phyloP scores from a whole-genome alignment of 1,140 invertebrate species.

The Drosophila sechellia region DNA sequence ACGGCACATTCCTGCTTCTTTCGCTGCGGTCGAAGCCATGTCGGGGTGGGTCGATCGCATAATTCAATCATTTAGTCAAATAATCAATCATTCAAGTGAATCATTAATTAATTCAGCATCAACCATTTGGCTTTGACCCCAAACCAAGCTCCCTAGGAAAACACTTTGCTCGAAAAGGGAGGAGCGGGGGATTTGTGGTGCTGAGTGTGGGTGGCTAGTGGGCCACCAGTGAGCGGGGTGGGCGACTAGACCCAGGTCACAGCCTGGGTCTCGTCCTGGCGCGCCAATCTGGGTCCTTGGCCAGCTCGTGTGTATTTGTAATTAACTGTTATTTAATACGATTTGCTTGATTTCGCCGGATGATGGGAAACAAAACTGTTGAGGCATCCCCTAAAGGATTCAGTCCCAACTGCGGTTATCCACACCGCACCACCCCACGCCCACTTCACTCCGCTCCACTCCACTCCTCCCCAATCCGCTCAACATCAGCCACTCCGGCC shows the following conservation, averaged over 20 bases:
- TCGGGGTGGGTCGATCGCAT: conserved; percentile 33
- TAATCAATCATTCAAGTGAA: conserved; percentile 80
- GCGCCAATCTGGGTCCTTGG: conserved; percentile 12
- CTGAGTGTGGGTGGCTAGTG: not conserved
- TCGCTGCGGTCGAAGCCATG: conserved; percentile 8
- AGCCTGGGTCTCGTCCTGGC: conserved; percentile 6
- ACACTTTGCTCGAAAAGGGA: conserved; percentile 11
- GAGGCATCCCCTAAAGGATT: conserved; percentile 9
- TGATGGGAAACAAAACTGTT: conserved; percentile 42
- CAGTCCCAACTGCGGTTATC: conserved; percentile 33
- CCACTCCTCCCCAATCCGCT: not conserved
- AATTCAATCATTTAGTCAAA: conserved; percentile 77
- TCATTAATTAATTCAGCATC: conserved; percentile 79
- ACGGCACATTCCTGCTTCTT: conserved; percentile 33
- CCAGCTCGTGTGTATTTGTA: conserved; percentile 61
- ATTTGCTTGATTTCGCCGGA: conserved; percentile 68
- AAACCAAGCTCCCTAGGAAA: conserved; percentile 30
- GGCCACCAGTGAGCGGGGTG: no score
- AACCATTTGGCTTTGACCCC: conserved; percentile 71
- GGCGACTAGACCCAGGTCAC: not conserved
- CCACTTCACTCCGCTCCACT: no score
- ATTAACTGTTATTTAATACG: conserved; percentile 82
- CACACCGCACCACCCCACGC: conserved; percentile 7
- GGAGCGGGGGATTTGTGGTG: not conserved
- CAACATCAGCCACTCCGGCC: not conserved